A percentile compares a stretch with the other conserved stretches of the same genome.
These are phyloP conservation scores for Melanchra persicariae DNA, from an alignment of 2,888 invertebrate species.

Conservation along the genomic window DNA sequence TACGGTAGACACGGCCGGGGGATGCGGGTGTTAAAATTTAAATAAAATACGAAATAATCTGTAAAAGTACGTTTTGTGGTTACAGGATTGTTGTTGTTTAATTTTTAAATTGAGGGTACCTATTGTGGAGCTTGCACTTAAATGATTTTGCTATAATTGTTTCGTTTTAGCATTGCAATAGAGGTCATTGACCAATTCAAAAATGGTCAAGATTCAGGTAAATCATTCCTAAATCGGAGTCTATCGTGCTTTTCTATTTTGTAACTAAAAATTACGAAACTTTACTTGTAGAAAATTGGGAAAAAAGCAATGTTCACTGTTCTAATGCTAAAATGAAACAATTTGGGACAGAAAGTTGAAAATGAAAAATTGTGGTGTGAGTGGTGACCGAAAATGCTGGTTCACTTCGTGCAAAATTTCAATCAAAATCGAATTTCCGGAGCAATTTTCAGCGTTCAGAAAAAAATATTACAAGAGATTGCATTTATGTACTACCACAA, in stretches of 20 bases:
- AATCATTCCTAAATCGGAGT: too few relatives aligned
- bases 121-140: background rate
- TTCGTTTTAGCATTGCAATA: background rate
- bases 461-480: background rate
- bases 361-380: too few relatives aligned
- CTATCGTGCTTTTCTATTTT: too few relatives aligned
- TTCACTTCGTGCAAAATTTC: background rate
- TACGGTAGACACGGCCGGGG: constrained; percentile 17
- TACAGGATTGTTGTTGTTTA: constrained; percentile 9
- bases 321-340: background rate
- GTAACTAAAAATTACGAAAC: too few relatives aligned
- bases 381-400: too few relatives aligned
- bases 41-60: constrained; percentile 51
- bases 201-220: too few relatives aligned
- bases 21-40: constrained; percentile 51
- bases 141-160: background rate
- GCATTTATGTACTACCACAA: background rate
- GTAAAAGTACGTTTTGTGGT: constrained; percentile 10
- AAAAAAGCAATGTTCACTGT: too few relatives aligned
- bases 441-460: background rate
- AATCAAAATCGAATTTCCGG: background rate
- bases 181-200: background rate
- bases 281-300: too few relatives aligned
- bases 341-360: background rate
- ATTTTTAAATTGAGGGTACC: background rate